Conservation (phyloP, 2,797 vertebrate species). For the Sebastes iracundus region DNA sequence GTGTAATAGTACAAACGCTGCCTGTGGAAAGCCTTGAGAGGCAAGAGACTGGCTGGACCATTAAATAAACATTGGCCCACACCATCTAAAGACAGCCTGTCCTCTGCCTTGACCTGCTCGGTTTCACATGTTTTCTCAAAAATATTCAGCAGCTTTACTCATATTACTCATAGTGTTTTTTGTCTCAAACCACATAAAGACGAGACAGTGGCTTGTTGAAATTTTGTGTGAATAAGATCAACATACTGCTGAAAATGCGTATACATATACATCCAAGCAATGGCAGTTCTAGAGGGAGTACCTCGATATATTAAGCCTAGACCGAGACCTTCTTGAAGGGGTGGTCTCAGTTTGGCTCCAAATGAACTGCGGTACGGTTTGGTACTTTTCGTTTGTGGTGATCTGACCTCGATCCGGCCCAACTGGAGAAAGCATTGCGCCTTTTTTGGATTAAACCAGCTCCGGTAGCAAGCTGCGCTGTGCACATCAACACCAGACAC, state of each 20-base stretch:
- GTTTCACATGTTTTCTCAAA: background rate
- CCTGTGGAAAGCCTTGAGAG: conserved; percentile 15
- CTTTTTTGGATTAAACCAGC: no score
- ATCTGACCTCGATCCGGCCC: no score
- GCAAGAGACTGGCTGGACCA: background rate
- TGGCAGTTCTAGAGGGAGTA: background rate
- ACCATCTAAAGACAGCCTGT: conserved; percentile 4
- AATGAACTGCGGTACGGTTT: no score
- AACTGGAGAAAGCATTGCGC: no score
- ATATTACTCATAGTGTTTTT: background rate
- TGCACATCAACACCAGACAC: no score
- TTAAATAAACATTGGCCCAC: conserved; percentile 27
- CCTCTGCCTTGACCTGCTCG: background rate
- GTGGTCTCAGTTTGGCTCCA: no score
- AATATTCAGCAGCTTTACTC: background rate
- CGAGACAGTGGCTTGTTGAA: background rate
- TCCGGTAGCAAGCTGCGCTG: no score
- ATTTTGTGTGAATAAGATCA: background rate
- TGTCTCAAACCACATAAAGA: background rate
- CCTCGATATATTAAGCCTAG: background rate
- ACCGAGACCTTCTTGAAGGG: no score
- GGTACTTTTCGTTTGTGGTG: no score
- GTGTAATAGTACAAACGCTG: background rate
- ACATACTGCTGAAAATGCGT: background rate
- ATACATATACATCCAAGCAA: background rate